Conservation (phyloP, 92 coral and sea anemone species). For the Siderastrea siderea region DNA sequence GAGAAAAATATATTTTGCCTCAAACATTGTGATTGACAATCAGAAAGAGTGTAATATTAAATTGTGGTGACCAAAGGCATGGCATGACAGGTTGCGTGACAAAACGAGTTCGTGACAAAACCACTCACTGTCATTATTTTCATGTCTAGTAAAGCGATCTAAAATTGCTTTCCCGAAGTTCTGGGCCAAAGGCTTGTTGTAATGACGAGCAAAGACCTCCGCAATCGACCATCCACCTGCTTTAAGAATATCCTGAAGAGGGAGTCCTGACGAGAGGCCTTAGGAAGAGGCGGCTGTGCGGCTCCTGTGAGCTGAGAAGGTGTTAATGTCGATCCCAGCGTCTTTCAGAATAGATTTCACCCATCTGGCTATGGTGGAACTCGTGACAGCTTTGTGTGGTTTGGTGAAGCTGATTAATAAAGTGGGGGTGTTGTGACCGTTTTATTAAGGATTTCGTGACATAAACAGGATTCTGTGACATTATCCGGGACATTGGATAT, state of each 20-base stretch:
- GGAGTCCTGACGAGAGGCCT: background rate
- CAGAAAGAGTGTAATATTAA: too few species aligned
- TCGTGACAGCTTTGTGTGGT: constrained; percentile 39
- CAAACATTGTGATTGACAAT: background rate
- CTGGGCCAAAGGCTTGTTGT: background rate
- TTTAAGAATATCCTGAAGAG: background rate
- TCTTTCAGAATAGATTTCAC: constrained; percentile 27
- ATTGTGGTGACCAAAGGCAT: too few species aligned
- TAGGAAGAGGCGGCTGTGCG: constrained; percentile 22
- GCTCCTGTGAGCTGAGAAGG: constrained; percentile 15
- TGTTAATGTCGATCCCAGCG: constrained; percentile 47
- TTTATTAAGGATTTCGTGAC: too few species aligned
- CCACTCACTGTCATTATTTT: background rate
- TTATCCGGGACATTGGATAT: too few species aligned
- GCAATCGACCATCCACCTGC: background rate
- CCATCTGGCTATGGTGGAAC: constrained; percentile 8
- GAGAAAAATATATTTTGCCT: background rate
- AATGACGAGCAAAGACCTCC: background rate
- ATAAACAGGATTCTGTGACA: too few species aligned
- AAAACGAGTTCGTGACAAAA: background rate
- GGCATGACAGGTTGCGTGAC: background rate
- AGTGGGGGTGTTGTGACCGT: background rate
- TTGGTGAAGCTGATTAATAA: background rate
- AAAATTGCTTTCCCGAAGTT: background rate
- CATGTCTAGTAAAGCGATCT: too few species aligned